Conservation (phyloP, 2,888 invertebrate species). For the Lamproptera curius region DNA sequence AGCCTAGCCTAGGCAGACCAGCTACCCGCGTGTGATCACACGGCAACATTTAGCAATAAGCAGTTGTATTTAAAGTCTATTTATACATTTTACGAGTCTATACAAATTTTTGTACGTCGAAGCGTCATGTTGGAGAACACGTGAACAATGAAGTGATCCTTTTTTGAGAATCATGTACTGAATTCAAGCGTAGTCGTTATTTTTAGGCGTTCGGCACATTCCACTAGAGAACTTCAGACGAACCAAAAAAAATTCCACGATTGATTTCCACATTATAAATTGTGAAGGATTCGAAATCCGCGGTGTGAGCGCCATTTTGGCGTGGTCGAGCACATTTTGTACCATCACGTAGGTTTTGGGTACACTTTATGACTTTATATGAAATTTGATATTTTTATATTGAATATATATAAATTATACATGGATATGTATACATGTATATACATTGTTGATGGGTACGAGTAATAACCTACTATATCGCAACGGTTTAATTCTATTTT, state of each 20-base stretch:
- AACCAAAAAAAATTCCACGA: slow-evolving; percentile 60
- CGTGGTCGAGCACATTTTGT: slow-evolving; percentile 68
- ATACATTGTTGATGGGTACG: slow-evolving; percentile 78
- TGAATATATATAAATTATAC: slow-evolving; percentile 78
- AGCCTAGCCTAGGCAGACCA: slow-evolving; percentile 31
- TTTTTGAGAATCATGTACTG: slow-evolving; percentile 77
- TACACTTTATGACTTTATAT: slow-evolving; percentile 79
- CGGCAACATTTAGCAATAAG: slow-evolving; percentile 74
- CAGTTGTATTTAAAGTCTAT: slow-evolving; percentile 76
- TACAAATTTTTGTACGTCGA: slow-evolving; percentile 75
- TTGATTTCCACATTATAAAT: slow-evolving; percentile 73
- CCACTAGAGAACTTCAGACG: slow-evolving; percentile 69
- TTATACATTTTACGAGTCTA: slow-evolving; percentile 77
- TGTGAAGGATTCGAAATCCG: slow-evolving; percentile 71
- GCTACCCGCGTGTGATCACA: slow-evolving; percentile 37
- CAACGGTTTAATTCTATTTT: slow-evolving; percentile 78
- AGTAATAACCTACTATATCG: slow-evolving; percentile 75
- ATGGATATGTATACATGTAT: slow-evolving; percentile 78
- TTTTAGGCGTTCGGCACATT: slow-evolving; percentile 77
- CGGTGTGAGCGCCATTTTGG: slow-evolving; percentile 68
- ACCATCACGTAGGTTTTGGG: slow-evolving; percentile 78
- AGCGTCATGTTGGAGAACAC: slow-evolving; percentile 66
- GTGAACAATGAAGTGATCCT: slow-evolving; percentile 70
- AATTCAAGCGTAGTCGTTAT: slow-evolving; percentile 71
- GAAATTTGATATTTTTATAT: slow-evolving; percentile 78